These are phyloP conservation scores for Magallana gigas DNA, from an alignment of 1,140 invertebrate genomes.

Conservation along the genomic window DNA sequence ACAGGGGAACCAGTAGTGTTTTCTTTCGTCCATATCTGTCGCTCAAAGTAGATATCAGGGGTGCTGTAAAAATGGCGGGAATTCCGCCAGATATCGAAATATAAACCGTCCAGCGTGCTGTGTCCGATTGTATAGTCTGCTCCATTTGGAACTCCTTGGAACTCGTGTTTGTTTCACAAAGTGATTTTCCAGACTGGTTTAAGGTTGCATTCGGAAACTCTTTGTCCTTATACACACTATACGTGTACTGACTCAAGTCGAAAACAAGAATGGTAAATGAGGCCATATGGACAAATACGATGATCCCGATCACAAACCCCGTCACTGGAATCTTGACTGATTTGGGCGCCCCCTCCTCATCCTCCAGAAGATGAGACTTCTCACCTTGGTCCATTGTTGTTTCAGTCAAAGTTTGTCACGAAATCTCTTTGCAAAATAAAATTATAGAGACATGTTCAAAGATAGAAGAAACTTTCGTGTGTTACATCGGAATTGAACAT, in stretches of 20 bases:
- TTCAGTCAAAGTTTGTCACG: neutral
- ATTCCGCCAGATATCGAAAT: slow-evolving; percentile 10
- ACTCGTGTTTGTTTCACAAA: slow-evolving; percentile 40
- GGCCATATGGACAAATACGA: slow-evolving; percentile 39
- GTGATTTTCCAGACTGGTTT: slow-evolving; percentile 16
- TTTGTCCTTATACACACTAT: slow-evolving; percentile 17
- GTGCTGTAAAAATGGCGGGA: neutral
- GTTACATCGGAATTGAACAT: too few species aligned
- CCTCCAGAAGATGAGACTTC: neutral
- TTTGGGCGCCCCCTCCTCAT: neutral
- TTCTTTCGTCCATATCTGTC: slow-evolving; percentile 42
- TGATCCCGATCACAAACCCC: slow-evolving; percentile 14
- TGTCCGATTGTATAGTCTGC: neutral
- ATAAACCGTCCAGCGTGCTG: slow-evolving; percentile 32
- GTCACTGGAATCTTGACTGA: neutral
- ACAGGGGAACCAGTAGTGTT: neutral
- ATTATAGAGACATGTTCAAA: too few species aligned
- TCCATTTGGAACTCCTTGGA: slow-evolving; percentile 30
- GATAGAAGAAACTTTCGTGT: too few species aligned
- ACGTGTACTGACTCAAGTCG: slow-evolving; percentile 30
- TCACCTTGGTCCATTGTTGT: neutral
- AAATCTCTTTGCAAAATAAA: neutral
- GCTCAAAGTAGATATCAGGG: neutral
- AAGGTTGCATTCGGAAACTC: slow-evolving; percentile 38
- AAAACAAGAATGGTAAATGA: slow-evolving; percentile 32